Evolutionary conservation across 2,888 invertebrate species (phyloP).

Genomic region (Thereva unica): DNA sequence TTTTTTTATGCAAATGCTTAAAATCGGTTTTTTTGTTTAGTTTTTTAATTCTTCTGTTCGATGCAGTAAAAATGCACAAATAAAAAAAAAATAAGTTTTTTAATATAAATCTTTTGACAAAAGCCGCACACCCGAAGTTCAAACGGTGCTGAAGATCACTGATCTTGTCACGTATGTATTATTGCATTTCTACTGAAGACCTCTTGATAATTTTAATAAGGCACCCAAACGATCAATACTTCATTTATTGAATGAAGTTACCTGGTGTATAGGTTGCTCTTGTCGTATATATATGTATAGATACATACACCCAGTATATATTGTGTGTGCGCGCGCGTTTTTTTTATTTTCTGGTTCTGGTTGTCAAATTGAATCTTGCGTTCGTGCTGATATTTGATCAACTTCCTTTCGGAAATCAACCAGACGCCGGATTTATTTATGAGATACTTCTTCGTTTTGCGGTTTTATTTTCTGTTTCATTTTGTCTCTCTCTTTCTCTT

Average conservation of each 20-base stretch:
- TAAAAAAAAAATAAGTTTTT: constrained; percentile 8
- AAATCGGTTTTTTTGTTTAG: no score
- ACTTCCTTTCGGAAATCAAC: constrained; percentile 44
- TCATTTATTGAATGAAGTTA: not conserved
- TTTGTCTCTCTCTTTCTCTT: constrained; percentile 19
- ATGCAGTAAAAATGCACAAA: constrained; percentile 11
- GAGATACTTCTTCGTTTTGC: constrained; percentile 34
- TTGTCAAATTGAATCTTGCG: constrained; percentile 34
- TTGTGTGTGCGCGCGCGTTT: not conserved
- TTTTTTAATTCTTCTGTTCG: no score
- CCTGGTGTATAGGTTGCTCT: not conserved
- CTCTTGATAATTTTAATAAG: constrained; percentile 40
- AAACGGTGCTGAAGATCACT: not conserved
- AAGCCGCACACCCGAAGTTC: constrained; percentile 2
- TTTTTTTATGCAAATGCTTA: no score
- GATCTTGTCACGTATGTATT: constrained; percentile 42
- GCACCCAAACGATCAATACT: constrained; percentile 16
- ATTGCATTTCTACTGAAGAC: constrained; percentile 39
- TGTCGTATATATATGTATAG: not conserved
- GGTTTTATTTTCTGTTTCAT: constrained; percentile 26
- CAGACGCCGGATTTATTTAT: constrained; percentile 44
- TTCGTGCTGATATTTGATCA: constrained; percentile 43
- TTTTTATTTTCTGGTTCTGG: constrained; percentile 24
- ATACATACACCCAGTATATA: not conserved
- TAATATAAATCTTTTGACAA: not conserved